A percentile compares a stretch with the other conserved stretches of the same genome.
Evolutionary conservation across 2,113 vertebrate genomes (phyloP).

Genomic region (Nannobrachium achirus): DNA sequence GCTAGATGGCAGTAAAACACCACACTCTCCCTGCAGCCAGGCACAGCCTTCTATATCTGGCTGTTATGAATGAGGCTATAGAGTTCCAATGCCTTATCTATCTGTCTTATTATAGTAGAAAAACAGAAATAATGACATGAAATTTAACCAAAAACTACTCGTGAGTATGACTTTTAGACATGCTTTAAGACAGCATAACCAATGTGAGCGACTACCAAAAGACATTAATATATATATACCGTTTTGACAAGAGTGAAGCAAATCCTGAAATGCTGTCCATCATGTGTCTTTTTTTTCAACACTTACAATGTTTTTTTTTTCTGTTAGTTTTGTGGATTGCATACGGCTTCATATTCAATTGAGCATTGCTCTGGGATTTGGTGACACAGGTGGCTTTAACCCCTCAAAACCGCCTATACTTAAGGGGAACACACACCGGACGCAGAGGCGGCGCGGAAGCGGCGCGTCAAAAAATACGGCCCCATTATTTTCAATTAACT

Average conservation of each 20-base stretch:
- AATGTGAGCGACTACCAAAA: neutral
- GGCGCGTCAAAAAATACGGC: too few relatives aligned
- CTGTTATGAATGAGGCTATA: slow-evolving; percentile 48
- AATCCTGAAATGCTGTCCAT: neutral
- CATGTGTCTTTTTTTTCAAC: neutral
- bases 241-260: neutral
- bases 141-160: neutral
- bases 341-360: neutral
- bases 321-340: neutral
- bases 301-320: neutral
- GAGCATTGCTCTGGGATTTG: neutral
- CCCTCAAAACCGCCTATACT: neutral
- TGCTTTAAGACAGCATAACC: neutral
- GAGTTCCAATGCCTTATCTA: slow-evolving; percentile 48
- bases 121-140: slow-evolving; percentile 14
- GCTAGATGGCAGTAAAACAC: slow-evolving; percentile 78
- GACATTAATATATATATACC: neutral
- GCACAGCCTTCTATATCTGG: slow-evolving; percentile 24
- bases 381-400: neutral
- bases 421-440: too few relatives aligned
- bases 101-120: neutral
- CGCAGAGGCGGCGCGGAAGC: too few relatives aligned
- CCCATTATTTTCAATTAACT: too few relatives aligned
- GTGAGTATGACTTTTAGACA: neutral
- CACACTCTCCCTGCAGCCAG: slow-evolving; percentile 18